These are phyloP conservation scores for Etheostoma nigrum DNA, from an alignment of 2,797 vertebrate genomes.

Conservation along the genomic window DNA sequence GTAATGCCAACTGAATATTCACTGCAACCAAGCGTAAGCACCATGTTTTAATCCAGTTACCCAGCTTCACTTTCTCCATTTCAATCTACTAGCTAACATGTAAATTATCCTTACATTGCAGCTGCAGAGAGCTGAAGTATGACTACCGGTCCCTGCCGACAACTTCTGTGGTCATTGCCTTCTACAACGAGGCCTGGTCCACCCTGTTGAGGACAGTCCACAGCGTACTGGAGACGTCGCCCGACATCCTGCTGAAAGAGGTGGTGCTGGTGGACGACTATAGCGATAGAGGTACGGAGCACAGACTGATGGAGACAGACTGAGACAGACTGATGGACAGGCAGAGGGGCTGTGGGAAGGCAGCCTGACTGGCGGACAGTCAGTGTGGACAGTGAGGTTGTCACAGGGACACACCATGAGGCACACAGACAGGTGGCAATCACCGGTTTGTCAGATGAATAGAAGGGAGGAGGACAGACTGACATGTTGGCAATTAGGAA, in stretches of 20 bases:
- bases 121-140: constrained; percentile 89
- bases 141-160: constrained; percentile 90
- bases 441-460: not conserved
- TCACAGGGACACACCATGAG: constrained; percentile 12
- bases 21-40: not conserved
- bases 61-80: not conserved
- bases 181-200: constrained; percentile 99
- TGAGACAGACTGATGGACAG: constrained; percentile 5
- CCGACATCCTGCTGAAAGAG: constrained; percentile 92
- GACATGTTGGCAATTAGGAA: constrained; percentile 5
- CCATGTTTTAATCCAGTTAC: not conserved
- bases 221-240: constrained; percentile 96
- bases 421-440: constrained; percentile 1
- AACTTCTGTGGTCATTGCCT: constrained; percentile 95
- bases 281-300: constrained; percentile 92
- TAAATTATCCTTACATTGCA: constrained; percentile 55
- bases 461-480: not conserved
- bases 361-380: not conserved
- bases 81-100: not conserved
- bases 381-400: constrained; percentile 7
- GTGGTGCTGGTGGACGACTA: constrained; percentile 97
- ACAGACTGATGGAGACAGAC: not conserved
- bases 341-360: not conserved
- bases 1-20: not conserved
- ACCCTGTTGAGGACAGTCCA: constrained; percentile 94